Base-by-base conservation (phyloP, 1,140 invertebrate species). In the Phymastichus coffea region DNA sequence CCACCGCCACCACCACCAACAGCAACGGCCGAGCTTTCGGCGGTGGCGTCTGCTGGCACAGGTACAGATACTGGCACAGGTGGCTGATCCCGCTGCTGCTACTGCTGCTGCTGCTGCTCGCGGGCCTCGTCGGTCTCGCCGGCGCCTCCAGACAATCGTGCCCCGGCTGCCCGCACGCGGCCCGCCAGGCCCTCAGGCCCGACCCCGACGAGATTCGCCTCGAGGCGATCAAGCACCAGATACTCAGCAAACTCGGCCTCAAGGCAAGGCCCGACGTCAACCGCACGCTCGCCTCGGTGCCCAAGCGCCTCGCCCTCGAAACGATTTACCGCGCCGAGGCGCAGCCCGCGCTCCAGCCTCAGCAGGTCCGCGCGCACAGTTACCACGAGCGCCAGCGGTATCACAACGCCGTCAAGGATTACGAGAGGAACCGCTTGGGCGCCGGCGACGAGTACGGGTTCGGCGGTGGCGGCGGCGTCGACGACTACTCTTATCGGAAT, bases 151-250 rank as follows among this genome's bases (percentile, higher is more conserved):
- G 14, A 76, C 73, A n/a, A n/a, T n/a, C n/a, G 1, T 79, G 78
- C 43, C 77, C 78, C 1, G 78, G 77, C 6, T 79, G 78, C 52
- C 76, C 75, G 26, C 76, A 79, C 46, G 74, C 76, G 61, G 72
- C 74, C 26, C 73, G 69, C 30, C 60, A 63, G 23, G 64, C 65
- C 10, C 61, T 70, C 12, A 70, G 74, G 30, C 74, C 73, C 25
- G 80, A 58, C 63, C 78, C 60, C 44, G 87, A 89, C 63, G 79
- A 81, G 19, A 73, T 88, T 20, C 80, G 89, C 44, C 75, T 91
- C 25, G 88, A 91, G 69, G 86, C 87, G 2, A 90, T 91, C 65
- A 90, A 91, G 70, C 83, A 84, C 43, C 88, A 91, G 74, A 91
- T 91, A 61, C 75, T 91, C 12, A 84, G 83, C 7, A 91, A 91